Base-by-base conservation (phyloP, 2,797 vertebrate genomes). In the Fistularia tabacaria region DNA sequence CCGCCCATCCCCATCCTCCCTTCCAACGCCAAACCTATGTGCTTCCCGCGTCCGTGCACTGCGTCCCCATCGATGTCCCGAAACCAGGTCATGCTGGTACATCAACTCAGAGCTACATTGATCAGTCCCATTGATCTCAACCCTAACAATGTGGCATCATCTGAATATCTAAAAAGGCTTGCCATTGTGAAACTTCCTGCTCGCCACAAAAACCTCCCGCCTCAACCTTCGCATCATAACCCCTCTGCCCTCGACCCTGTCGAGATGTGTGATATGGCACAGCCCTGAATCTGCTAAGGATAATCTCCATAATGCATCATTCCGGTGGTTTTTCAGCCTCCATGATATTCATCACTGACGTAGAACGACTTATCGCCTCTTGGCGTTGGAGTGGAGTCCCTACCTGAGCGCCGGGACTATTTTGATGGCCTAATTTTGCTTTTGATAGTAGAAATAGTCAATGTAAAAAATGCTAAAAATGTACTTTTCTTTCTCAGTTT, bases 51-150 rank as follows among this genome's bases (percentile, higher is more conserved):
- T 38, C 71, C 7, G 62, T 55, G 54, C 72, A 59, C 50, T 49
- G 42, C 48, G 45, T 74, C 57, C 64, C 36, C 55, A 76, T 87
- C 80, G 37, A 80, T 85, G 72, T 46, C 5, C 10, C 61, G 60
- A 51, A 65, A 56, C 54, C 50, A 54, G 53, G 59, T 74, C 54
- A 41, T 60, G 52, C 69, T 13, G 25, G 69, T 46, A 15, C 41
- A 67, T 73, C 66, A 69, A 8, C 65, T 58, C 46, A 65, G 51
- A 69, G 60, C 42, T 25, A 39, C 58, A 83, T 70, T 64, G 83
- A 84, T 82, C 51, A 7, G 48, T 49, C 25, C 5, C 51, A 85
- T 80, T 82, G 80, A 85, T 79, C 69, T 64, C 7, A 57, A 75
- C 73, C 61, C 54, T 64, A 53, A 79, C 77, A 57, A 60, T 64